These are phyloP conservation scores for Rhadinocentrus ornatus DNA, from an alignment of 2,797 vertebrate species.

Conservation along the genomic window DNA sequence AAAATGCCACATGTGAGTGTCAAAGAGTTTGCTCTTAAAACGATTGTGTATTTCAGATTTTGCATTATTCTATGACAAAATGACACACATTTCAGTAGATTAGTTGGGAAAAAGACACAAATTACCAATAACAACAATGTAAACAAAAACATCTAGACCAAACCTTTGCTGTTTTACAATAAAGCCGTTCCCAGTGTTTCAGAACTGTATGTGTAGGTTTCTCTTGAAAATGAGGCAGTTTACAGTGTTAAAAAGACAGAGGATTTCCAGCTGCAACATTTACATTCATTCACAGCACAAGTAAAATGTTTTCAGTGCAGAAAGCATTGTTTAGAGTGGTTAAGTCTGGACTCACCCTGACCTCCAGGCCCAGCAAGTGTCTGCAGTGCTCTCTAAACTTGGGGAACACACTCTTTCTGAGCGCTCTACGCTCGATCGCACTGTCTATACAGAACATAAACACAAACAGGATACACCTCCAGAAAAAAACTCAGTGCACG, in stretches of 20 bases:
- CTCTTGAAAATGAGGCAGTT: background rate
- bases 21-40: background rate
- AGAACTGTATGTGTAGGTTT: background rate
- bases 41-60: background rate
- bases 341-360: slow-evolving; percentile 75
- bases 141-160: background rate
- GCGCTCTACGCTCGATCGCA: slow-evolving; percentile 74
- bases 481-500: background rate
- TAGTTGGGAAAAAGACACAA: background rate
- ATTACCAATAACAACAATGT: background rate
- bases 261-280: background rate
- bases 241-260: background rate
- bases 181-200: background rate
- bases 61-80: background rate
- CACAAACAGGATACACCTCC: slow-evolving; percentile 21
- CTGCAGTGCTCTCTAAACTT: slow-evolving; percentile 80
- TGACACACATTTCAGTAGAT: background rate
- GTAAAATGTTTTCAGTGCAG: background rate
- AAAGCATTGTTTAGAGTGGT: background rate
- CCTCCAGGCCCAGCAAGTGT: slow-evolving; percentile 74
- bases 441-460: slow-evolving; percentile 70
- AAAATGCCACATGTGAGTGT: slow-evolving; percentile 3
- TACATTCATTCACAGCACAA: background rate
- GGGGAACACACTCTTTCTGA: slow-evolving; percentile 80
- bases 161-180: background rate